Evolutionary conservation across 2,113 vertebrate species (phyloP).

Genomic region (Sceloporus tristichus): DNA sequence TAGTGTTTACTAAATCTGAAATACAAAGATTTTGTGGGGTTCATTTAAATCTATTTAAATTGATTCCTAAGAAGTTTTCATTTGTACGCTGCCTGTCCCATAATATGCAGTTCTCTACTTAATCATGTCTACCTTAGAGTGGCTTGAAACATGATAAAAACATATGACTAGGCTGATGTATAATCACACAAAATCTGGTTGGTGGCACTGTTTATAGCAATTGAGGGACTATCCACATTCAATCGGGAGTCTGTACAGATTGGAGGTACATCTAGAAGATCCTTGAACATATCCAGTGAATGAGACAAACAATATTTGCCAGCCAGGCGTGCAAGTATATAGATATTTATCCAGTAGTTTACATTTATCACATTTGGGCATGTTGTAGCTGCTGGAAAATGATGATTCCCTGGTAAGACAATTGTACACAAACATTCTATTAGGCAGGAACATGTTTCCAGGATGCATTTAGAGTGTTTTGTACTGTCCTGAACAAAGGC

Average conservation of each 20-base stretch:
- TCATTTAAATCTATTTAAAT: slow-evolving; percentile 20
- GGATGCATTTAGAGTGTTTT: not conserved
- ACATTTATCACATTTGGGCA: not conserved
- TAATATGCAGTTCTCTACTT: slow-evolving; percentile 33
- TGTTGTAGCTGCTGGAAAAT: not conserved
- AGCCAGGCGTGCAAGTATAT: not conserved
- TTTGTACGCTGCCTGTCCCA: slow-evolving; percentile 33
- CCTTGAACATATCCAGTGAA: not conserved
- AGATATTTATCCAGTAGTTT: not conserved
- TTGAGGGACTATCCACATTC: not conserved
- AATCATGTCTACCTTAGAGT: slow-evolving; percentile 15
- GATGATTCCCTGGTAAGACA: not conserved
- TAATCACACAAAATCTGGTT: not conserved
- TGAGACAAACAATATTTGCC: not conserved
- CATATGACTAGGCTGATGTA: not conserved
- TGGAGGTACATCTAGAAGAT: not conserved
- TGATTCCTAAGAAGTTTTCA: slow-evolving; percentile 47
- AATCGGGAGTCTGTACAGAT: not conserved
- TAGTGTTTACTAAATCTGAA: slow-evolving; percentile 21
- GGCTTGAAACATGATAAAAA: slow-evolving; percentile 8
- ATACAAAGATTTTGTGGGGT: slow-evolving; percentile 6
- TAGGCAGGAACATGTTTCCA: not conserved
- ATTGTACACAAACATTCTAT: not conserved
- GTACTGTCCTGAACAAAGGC: not conserved
- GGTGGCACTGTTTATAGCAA: not conserved